A percentile compares a stretch with the other conserved stretches of the same genome.
phyloP scores from a whole-genome alignment of 2,888 invertebrate genomes.

The Eurytoma adleriae region DNA sequence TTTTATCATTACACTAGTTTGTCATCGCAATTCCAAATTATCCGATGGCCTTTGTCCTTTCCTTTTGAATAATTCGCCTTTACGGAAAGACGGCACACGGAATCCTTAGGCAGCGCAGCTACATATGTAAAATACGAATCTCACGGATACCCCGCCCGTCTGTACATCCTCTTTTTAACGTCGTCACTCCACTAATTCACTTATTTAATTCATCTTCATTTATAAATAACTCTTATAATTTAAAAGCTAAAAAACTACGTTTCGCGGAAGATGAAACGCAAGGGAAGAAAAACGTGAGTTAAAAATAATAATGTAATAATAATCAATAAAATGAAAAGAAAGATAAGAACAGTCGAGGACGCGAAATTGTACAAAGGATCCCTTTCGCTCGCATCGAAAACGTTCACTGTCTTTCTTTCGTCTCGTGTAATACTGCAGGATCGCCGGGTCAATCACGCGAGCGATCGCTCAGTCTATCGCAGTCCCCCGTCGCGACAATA shows the following conservation, averaged over 20 bases:
- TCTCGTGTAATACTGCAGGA: slow-evolving; percentile 69
- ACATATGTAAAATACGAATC: slow-evolving; percentile 58
- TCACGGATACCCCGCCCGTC: slow-evolving; percentile 64
- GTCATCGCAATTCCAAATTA: slow-evolving; percentile 55
- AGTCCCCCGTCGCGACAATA: slow-evolving; percentile 12
- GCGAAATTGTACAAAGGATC: slow-evolving; percentile 47
- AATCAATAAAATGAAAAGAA: slow-evolving; percentile 20
- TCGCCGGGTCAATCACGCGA: slow-evolving; percentile 55
- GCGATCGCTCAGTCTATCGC: slow-evolving; percentile 50
- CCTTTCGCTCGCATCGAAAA: slow-evolving; percentile 29
- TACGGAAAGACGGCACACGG: slow-evolving; percentile 42
- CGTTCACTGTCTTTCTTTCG: slow-evolving; percentile 27
- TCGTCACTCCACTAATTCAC: neutral
- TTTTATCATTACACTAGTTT: slow-evolving; percentile 55
- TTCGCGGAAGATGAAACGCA: slow-evolving; percentile 29
- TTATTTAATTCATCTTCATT: slow-evolving; percentile 43
- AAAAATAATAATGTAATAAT: slow-evolving; percentile 15
- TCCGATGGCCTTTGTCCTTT: slow-evolving; percentile 31
- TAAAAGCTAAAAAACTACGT: slow-evolving; percentile 61
- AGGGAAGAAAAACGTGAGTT: slow-evolving; percentile 34
- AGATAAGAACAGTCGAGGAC: neutral
- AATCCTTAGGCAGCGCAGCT: slow-evolving; percentile 51
- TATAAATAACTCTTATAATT: slow-evolving; percentile 71
- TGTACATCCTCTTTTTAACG: slow-evolving; percentile 65
- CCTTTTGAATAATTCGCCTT: slow-evolving; percentile 18